Percentiles rank a stretch among this genome's conserved stretches.
Evolutionary conservation across 2,113 vertebrate species (phyloP).

Genomic region (Chaenogobius annularis): DNA sequence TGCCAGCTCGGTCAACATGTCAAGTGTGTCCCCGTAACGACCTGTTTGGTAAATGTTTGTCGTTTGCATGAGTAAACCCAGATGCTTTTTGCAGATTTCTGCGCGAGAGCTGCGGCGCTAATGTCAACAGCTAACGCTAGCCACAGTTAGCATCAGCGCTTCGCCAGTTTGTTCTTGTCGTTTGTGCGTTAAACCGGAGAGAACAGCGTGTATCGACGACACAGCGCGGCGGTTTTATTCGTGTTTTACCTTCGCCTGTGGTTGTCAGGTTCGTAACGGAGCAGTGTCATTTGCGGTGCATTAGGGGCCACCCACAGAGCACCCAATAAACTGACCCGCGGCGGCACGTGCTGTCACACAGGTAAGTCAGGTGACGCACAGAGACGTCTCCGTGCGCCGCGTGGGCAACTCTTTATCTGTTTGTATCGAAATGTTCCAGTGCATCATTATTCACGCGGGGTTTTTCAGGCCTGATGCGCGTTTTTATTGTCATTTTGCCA

Average conservation of each 20-base stretch:
- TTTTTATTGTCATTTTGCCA: constrained; percentile 1
- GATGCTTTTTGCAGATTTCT: constrained; percentile 22
- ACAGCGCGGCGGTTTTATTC: not conserved
- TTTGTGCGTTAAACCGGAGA: not conserved
- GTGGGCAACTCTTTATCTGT: not conserved
- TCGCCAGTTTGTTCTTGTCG: constrained; percentile 23
- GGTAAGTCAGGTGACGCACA: constrained; percentile 49
- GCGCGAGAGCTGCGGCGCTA: constrained; percentile 31
- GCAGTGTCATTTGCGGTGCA: not conserved
- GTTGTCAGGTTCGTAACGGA: not conserved
- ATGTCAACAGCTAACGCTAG: constrained; percentile 61
- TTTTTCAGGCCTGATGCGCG: not conserved
- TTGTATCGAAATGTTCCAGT: not conserved
- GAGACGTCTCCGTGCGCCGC: not conserved
- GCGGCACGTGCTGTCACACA: constrained; percentile 54
- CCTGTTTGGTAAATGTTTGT: not conserved
- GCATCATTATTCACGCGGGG: not conserved
- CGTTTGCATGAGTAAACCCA: not conserved
- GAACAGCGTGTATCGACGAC: not conserved
- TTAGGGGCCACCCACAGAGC: constrained; percentile 37
- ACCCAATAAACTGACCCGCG: constrained; percentile 20
- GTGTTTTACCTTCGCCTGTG: not conserved
- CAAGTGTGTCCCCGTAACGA: not conserved
- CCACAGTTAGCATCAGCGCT: constrained; percentile 35
- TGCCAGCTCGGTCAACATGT: constrained; percentile 13